phyloP scores from a whole-genome alignment of 2,113 vertebrate species.

The Coreoperca whiteheadi region DNA sequence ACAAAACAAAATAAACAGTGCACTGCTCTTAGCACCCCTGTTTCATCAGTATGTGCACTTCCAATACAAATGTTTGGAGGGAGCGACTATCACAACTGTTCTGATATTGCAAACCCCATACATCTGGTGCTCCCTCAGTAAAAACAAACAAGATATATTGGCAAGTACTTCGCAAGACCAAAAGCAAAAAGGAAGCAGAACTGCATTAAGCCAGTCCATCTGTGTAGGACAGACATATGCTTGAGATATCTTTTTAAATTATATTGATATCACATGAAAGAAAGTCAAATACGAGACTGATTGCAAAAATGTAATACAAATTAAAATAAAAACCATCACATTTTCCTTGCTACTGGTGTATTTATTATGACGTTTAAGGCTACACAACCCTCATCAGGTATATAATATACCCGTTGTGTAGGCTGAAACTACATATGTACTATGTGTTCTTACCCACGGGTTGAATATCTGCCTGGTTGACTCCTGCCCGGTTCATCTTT shows the following conservation, averaged over 20 bases:
- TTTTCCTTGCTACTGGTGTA: neutral
- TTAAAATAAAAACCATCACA: neutral
- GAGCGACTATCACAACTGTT: neutral
- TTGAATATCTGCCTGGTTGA: constrained; percentile 84
- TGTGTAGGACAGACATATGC: neutral
- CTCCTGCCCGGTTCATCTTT: constrained; percentile 78
- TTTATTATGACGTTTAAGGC: neutral
- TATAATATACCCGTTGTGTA: neutral
- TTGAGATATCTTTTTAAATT: neutral
- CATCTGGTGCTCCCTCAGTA: neutral
- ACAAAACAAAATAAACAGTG: neutral
- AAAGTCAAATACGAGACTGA: neutral
- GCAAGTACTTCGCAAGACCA: neutral
- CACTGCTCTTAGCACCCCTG: neutral
- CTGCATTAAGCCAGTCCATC: neutral
- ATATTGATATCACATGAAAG: neutral
- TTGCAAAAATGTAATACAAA: neutral
- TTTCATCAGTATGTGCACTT: neutral
- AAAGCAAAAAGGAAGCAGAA: neutral
- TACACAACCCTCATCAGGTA: neutral
- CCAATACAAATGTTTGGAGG: too few relatives aligned
- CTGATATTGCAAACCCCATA: neutral
- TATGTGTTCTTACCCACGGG: constrained; percentile 77
- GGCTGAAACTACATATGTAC: too few relatives aligned
- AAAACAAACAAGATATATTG: neutral